Base-by-base conservation (phyloP, 2,888 invertebrate species). In the Zelleria hepariella region DNA sequence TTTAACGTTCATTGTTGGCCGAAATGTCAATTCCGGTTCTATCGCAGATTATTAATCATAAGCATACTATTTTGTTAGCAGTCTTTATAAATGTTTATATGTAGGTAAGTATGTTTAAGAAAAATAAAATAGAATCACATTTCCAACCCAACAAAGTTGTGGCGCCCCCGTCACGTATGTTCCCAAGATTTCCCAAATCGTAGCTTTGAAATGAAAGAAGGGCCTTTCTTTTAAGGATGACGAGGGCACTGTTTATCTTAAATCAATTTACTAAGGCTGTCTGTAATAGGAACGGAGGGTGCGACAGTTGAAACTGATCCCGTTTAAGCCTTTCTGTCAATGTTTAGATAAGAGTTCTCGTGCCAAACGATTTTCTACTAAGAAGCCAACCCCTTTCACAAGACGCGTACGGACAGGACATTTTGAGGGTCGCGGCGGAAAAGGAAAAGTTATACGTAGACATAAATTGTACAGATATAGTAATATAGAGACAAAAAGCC, bases 301-400 rank as follows among this genome's bases (percentile, higher is more conserved):
- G 62, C 66, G 67, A 63, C 62, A 59, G 56, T 65, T 67, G 72
- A 69, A 71, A 74, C 70, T 68, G 71, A 77, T 76, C 74, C 71
- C 71, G 67, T 68, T 73, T 73, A 72, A 71, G 71, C 68, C 68
- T 70, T 73, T 72, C 66, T 72, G 71, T 74, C 73, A 78, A 75
- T 75, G 72, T 78, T 77, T 75, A 73, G 72, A 74, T 73, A 75
- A 74, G 71, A 67, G 66, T 68, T 66, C 66, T 42, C 32, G 2
- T 42, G 15, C 15, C 32, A 15, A 42, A 15, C 32, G 32, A 42
- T 15, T 42, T 42, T 42, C 32, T 42, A 15, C 32, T 42, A 42
- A 42, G 32, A 42, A 42, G 32, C 67, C 32, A 42, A 42, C 32
- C 32, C 32, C 32, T 42, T 42, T 42, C 32, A 42, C 10, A 15